Percentiles rank a stretch among this genome's conserved stretches.
Conservation (phyloP, 2,113 vertebrate species). For the Canis aureus region DNA sequence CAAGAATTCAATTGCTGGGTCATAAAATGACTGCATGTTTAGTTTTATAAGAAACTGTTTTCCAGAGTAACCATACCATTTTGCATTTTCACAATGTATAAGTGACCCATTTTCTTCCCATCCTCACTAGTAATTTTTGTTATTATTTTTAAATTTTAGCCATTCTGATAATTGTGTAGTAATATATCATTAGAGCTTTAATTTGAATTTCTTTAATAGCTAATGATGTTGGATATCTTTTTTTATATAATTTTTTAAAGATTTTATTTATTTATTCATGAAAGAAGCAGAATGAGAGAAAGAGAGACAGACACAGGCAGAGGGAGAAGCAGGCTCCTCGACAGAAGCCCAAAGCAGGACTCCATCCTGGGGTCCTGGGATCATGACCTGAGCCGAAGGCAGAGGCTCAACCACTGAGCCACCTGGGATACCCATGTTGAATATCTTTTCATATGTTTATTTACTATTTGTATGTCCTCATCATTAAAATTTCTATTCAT, state of each 20-base stretch:
- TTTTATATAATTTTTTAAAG: background rate
- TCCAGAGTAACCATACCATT: background rate
- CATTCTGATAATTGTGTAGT: background rate
- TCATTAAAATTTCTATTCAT: background rate
- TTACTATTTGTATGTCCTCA: background rate
- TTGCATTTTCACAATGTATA: background rate
- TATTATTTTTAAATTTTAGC: background rate
- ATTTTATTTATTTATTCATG: no score
- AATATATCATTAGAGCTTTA: background rate
- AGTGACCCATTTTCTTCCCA: background rate
- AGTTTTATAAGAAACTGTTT: background rate
- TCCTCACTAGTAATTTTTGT: background rate
- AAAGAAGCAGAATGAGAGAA: no score
- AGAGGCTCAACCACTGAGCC: no score
- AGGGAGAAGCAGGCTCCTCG: no score
- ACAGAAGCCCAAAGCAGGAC: no score
- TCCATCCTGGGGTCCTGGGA: no score
- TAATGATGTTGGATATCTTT: background rate
- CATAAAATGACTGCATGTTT: background rate
- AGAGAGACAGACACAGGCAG: no score
- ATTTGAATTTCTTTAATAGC: background rate
- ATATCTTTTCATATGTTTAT: background rate
- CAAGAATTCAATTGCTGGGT: background rate
- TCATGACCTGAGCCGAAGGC: no score
- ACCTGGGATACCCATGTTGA: background rate